Conservation (phyloP, 2,113 vertebrate species). For the Gobiocypris rarus region DNA sequence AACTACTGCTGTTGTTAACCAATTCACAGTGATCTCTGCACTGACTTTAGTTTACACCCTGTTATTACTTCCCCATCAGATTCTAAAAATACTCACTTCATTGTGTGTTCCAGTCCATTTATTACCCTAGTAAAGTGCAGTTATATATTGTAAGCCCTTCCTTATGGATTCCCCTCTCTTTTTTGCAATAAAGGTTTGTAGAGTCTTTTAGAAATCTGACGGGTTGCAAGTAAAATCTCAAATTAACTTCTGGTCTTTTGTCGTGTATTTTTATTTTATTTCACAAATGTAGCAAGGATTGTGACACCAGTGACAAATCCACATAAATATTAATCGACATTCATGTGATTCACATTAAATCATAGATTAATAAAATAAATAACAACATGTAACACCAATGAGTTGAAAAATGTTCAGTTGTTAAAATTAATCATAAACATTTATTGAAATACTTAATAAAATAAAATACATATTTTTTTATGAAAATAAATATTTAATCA, state of each 20-base stretch:
- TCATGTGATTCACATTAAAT: neutral
- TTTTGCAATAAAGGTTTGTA: neutral
- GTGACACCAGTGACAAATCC: neutral
- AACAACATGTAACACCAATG: neutral
- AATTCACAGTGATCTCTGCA: conserved; percentile 20
- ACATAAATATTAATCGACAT: neutral
- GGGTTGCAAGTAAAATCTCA: neutral
- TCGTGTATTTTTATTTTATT: neutral
- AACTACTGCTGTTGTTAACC: conserved; percentile 4
- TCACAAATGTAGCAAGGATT: neutral
- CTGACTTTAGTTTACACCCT: conserved; percentile 1
- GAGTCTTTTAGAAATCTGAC: neutral
- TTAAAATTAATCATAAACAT: neutral
- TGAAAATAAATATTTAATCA: neutral
- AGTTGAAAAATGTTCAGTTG: too few species aligned
- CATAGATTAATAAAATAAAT: neutral
- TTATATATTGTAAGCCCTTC: neutral
- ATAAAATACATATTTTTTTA: neutral
- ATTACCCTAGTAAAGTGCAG: conserved; percentile 1
- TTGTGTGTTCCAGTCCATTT: neutral
- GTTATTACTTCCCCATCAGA: conserved; percentile 27
- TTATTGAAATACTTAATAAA: neutral
- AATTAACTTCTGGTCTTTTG: neutral
- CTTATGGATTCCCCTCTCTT: neutral
- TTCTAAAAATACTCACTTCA: conserved; percentile 17